phyloP scores from a whole-genome alignment of 2,888 invertebrate species.

The Hyposoter didymator region DNA sequence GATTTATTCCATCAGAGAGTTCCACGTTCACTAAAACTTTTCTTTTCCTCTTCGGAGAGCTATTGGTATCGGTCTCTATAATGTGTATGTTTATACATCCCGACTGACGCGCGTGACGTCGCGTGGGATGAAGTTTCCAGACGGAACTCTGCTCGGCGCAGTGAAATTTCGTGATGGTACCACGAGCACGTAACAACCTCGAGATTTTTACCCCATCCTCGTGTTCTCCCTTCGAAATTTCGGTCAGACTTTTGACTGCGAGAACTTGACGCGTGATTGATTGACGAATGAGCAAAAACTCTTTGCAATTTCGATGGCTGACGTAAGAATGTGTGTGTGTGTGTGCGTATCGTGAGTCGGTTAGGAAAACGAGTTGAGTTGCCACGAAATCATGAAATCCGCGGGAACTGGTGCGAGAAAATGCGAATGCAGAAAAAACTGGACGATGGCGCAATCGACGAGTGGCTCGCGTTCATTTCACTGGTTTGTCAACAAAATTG shows the following conservation, averaged over 20 bases:
- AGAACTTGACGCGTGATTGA: constrained; percentile 41
- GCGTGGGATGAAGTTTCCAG: constrained; percentile 53
- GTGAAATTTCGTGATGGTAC: constrained; percentile 18
- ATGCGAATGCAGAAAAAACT: background rate
- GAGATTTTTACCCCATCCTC: background rate
- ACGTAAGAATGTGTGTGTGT: background rate
- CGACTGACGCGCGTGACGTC: constrained; percentile 53
- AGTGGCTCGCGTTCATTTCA: too few relatives aligned
- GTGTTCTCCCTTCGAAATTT: constrained; percentile 17
- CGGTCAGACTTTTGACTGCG: constrained; percentile 28
- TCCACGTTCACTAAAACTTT: constrained; percentile 37
- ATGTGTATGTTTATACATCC: constrained; percentile 10
- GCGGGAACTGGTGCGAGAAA: background rate
- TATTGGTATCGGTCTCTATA: background rate
- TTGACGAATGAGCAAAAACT: constrained; percentile 51
- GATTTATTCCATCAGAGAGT: constrained; percentile 53
- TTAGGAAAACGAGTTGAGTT: background rate
- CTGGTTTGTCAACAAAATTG: too few relatives aligned
- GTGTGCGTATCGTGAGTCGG: background rate
- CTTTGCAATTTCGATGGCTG: background rate
- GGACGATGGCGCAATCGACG: background rate
- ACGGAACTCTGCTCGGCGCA: background rate
- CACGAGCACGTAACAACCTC: background rate
- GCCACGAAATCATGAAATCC: background rate
- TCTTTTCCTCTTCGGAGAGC: background rate